A percentile compares a stretch with the other conserved stretches of the same genome.
Evolutionary conservation across 2,888 invertebrate species (phyloP).

Genomic region (Xanthia icteritia): DNA sequence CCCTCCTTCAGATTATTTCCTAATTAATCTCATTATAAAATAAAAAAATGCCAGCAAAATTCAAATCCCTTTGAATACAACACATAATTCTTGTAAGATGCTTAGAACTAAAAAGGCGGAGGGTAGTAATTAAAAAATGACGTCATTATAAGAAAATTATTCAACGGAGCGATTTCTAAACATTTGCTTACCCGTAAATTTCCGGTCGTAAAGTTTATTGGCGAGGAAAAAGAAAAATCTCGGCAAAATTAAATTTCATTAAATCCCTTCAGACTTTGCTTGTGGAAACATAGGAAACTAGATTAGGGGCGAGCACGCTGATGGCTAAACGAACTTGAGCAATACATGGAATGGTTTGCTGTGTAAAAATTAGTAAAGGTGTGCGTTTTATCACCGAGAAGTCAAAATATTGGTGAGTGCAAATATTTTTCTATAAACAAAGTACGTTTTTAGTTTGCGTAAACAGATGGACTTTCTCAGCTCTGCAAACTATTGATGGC

Average conservation of each 20-base stretch:
- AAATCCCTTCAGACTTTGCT: slow-evolving; percentile 64
- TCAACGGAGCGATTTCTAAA: slow-evolving; percentile 62
- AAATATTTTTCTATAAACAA: too few species aligned
- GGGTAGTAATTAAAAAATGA: slow-evolving; percentile 64
- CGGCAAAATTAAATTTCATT: slow-evolving; percentile 71
- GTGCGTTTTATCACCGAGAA: too few species aligned
- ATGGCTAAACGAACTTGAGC: not conserved
- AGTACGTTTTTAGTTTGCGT: too few species aligned
- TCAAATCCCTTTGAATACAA: slow-evolving; percentile 18
- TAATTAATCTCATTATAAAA: slow-evolving; percentile 7
- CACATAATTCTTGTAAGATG: slow-evolving; percentile 30
- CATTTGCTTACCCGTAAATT: slow-evolving; percentile 69
- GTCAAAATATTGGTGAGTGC: too few species aligned
- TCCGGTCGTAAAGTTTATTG: slow-evolving; percentile 69
- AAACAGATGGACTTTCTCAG: too few species aligned
- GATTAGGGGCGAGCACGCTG: slow-evolving; percentile 3
- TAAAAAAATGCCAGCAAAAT: not conserved
- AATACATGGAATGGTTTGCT: too few species aligned
- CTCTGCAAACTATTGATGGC: too few species aligned
- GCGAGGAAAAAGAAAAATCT: slow-evolving; percentile 66
- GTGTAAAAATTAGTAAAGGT: too few species aligned
- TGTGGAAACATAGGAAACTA: slow-evolving; percentile 54
- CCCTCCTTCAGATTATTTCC: too few species aligned
- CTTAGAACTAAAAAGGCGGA: slow-evolving; percentile 28
- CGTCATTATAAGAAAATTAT: slow-evolving; percentile 64